Evolutionary conservation across 2,888 invertebrate genomes (phyloP).

Genomic region (Pachymerium ferrugineum): DNA sequence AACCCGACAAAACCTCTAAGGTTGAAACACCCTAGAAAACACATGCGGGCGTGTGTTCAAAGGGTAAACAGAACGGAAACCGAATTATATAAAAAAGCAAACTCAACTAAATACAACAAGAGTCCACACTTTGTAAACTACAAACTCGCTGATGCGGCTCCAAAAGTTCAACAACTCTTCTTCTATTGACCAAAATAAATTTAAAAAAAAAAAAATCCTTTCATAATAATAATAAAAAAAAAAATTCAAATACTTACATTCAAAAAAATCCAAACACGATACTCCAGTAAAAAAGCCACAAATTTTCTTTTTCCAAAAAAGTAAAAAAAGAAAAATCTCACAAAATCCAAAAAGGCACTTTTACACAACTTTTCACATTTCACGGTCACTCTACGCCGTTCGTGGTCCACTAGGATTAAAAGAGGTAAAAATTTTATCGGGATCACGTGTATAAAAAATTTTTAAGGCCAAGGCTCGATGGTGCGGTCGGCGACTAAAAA

Average conservation of each 20-base stretch:
- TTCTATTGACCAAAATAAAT: neutral
- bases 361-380: neutral
- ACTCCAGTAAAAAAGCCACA: neutral
- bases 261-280: neutral
- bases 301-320: neutral
- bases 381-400: neutral
- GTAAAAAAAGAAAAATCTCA: neutral
- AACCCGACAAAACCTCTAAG: too few relatives aligned
- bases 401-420: neutral
- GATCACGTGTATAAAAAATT: neutral
- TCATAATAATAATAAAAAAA: neutral
- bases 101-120: neutral
- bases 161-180: neutral
- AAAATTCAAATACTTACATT: neutral
- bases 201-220: too few relatives aligned
- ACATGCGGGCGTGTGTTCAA: neutral
- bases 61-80: neutral
- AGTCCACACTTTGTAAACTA: neutral
- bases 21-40: too few relatives aligned
- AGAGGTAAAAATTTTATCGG: neutral
- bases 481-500: neutral
- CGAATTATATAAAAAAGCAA: neutral
- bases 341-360: constrained; percentile 21
- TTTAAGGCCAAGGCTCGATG: constrained; percentile 10
- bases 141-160: neutral